Conservation (phyloP, 2,888 invertebrate genomes). For the Perdita meconis region DNA sequence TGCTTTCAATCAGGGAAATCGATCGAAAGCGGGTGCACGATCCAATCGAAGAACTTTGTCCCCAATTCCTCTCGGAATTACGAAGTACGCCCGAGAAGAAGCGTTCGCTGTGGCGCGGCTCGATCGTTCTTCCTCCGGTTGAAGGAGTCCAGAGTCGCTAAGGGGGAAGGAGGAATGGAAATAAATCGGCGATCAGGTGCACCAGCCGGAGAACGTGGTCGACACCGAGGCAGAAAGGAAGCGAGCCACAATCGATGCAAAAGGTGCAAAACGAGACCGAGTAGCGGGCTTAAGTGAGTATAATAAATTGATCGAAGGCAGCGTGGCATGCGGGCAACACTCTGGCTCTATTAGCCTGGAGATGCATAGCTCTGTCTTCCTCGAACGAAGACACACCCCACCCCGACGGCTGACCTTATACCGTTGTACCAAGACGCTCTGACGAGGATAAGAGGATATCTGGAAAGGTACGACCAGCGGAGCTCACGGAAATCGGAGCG, state of each 20-base stretch:
- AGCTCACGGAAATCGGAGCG: conserved; percentile 5
- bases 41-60: neutral
- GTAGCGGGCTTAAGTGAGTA: conserved; percentile 71
- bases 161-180: conserved; percentile 47
- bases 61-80: conserved; percentile 14
- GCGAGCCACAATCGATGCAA: conserved; percentile 52
- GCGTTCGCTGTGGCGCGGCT: neutral
- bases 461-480: conserved; percentile 49
- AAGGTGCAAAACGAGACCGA: conserved; percentile 55
- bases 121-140: neutral
- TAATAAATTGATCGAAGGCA: conserved; percentile 77
- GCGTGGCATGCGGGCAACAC: conserved; percentile 75
- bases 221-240: conserved; percentile 41
- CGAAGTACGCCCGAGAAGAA: neutral
- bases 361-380: conserved; percentile 72
- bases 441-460: conserved; percentile 63
- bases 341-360: conserved; percentile 72
- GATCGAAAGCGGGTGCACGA: neutral
- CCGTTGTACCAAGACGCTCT: conserved; percentile 51
- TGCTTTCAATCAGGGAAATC: neutral
- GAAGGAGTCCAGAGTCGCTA: neutral
- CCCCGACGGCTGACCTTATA: conserved; percentile 50
- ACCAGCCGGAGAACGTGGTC: conserved; percentile 27
- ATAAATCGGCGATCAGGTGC: conserved; percentile 60
- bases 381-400: conserved; percentile 63